Base-by-base conservation (phyloP, 2,888 invertebrate genomes). In the Eupithecia dodoneata region DNA sequence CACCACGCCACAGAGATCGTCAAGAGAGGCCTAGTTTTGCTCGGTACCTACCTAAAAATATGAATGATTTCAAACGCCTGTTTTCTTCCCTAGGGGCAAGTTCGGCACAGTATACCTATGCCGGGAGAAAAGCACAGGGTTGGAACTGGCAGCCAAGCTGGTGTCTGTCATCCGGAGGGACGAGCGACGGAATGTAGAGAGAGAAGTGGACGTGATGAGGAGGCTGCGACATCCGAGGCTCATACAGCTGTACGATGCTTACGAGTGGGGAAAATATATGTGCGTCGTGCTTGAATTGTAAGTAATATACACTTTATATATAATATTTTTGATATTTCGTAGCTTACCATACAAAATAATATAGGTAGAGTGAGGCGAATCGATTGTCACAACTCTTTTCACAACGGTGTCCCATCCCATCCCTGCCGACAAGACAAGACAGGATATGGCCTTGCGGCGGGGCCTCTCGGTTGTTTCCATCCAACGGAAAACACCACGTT, bases 201-300 rank as follows among this genome's bases (percentile, higher is more conserved):
- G 99, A 75, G 99, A 99, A 92, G 98, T 99, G 79, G 99, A 99
- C 85, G 98, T 99, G 86, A 99, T 99, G 99, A 96, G 98, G 88
- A 95, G 97, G 82, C 96, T 99, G 76, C 98, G 99, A 87, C 99
- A 99, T 95, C 99, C 99, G 49, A 95, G 99, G 81, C 97, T 99
- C 72, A 98, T 99, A 86, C 99, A 99, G 92, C 96, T 99, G 69
- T 99, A 99, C 92, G 99, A 99, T 88, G 99, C 99, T 13, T 99
- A 98, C 92, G 99, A 99, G 93, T 97, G 97, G 94, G 97, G 97
- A 85, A 98, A 98, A 93, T 97, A 98, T 89, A 99, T 99, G 97
- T 98, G 99, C 94, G 98, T 99, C 86, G 97, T 99, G 83, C 96
- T 99, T 82, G 99, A 99, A 96, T 96, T 99, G 99, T 99, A 95